Evolutionary conservation across 2,797 vertebrate genomes (phyloP).

Genomic region (Muscicapa striata): DNA sequence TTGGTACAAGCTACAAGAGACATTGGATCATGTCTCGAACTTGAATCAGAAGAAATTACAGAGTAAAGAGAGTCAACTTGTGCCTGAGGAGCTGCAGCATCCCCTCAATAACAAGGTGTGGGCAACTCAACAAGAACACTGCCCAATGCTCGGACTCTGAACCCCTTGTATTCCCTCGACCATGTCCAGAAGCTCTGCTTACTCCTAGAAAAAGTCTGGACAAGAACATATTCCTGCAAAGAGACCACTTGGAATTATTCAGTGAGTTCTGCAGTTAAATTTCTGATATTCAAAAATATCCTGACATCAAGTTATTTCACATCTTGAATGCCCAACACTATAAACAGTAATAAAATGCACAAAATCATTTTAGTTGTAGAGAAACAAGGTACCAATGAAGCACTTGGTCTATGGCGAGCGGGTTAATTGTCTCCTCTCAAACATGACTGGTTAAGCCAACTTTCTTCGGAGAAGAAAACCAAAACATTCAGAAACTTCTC

Average conservation of each 20-base stretch:
- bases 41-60: background rate
- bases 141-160: background rate
- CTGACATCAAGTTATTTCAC: constrained; percentile 32
- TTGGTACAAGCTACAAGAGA: background rate
- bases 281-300: background rate
- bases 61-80: background rate
- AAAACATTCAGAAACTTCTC: constrained; percentile 6
- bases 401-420: background rate
- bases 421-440: constrained; percentile 9
- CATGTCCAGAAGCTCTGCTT: constrained; percentile 10
- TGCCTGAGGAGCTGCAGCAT: background rate
- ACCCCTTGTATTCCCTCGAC: background rate
- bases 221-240: background rate
- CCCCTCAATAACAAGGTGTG: background rate
- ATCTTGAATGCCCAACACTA: constrained; percentile 55
- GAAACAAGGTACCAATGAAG: constrained; percentile 11
- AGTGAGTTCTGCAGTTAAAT: constrained; percentile 10
- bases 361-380: background rate
- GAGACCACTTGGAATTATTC: background rate
- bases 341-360: constrained; percentile 46
- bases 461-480: constrained; percentile 11
- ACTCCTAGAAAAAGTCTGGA: background rate
- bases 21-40: background rate
- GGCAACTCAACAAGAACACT: background rate
- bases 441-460: background rate